These are phyloP conservation scores for Tangara arthus DNA, from an alignment of 2,797 vertebrate species.

Conservation along the genomic window DNA sequence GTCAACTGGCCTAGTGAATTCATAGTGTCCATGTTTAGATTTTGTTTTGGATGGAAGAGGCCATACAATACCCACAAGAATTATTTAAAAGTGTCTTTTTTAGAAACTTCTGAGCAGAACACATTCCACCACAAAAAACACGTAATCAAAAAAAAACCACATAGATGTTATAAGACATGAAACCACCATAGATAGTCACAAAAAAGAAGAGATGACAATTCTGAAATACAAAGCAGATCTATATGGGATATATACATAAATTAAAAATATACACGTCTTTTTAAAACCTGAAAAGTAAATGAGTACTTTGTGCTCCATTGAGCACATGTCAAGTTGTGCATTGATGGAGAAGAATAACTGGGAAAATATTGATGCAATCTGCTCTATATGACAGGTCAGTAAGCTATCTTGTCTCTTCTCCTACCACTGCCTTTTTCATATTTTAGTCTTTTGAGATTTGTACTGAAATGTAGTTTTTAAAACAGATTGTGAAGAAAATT, in stretches of 20 bases:
- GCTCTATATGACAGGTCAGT: not conserved
- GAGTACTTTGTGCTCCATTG: not conserved
- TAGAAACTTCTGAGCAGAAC: not conserved
- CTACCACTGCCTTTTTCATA: not conserved
- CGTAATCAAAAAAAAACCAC: not conserved
- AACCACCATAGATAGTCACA: not conserved
- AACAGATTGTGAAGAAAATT: not conserved
- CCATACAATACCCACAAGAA: no score
- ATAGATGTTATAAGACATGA: not conserved
- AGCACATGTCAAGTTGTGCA: not conserved
- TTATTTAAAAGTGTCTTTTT: fast-evolving
- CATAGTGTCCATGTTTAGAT: not conserved
- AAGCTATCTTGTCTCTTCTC: not conserved
- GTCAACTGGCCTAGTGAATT: not conserved
- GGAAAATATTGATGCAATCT: not conserved
- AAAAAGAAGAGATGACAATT: not conserved
- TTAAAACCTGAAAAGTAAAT: not conserved
- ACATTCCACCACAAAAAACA: not conserved
- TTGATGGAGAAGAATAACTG: not conserved
- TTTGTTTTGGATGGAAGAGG: not conserved
- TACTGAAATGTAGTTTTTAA: not conserved
- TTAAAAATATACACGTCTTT: not conserved
- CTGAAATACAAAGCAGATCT: not conserved
- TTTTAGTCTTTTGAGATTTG: not conserved
- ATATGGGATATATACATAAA: not conserved